A percentile compares a stretch with the other conserved stretches of the same genome.
phyloP scores from a whole-genome alignment of 2,888 invertebrate genomes.

The Andrena bucephala region DNA sequence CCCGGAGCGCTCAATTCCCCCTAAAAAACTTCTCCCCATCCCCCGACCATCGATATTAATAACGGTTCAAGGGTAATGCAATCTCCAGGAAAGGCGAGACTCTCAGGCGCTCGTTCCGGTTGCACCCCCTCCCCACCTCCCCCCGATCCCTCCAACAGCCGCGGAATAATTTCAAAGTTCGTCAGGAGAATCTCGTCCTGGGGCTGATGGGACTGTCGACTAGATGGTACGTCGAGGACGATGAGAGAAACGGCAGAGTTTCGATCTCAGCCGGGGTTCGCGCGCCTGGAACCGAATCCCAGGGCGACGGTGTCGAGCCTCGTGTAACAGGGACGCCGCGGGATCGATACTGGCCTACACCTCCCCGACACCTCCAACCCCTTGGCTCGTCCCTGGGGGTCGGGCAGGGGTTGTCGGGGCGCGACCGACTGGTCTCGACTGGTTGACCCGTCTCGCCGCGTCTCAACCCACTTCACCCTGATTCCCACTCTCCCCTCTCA shows the following conservation, averaged over 20 bases:
- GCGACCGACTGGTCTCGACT: constrained; percentile 75
- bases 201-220: constrained; percentile 8
- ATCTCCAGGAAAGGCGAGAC: constrained; percentile 2
- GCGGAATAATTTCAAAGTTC: constrained; percentile 22
- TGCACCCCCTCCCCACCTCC: not conserved
- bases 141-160: not conserved
- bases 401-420: constrained; percentile 73
- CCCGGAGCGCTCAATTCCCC: not conserved
- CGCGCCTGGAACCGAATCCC: constrained; percentile 52
- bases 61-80: constrained; percentile 2
- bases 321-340: constrained; percentile 79
- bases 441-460: constrained; percentile 74
- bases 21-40: not conserved
- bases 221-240: not conserved
- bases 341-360: constrained; percentile 81
- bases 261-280: constrained; percentile 1
- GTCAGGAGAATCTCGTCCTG: not conserved
- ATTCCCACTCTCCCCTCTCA: constrained; percentile 58
- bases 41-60: constrained; percentile 21
- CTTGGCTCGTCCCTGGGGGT: constrained; percentile 54
- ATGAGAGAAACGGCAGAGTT: constrained; percentile 2
- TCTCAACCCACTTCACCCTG: constrained; percentile 67
- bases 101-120: not conserved
- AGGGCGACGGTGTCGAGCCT: constrained; percentile 64
- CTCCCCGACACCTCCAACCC: constrained; percentile 66